Evolutionary conservation across 1,140 invertebrate genomes (phyloP).

Genomic region (Aphidius ervi): DNA sequence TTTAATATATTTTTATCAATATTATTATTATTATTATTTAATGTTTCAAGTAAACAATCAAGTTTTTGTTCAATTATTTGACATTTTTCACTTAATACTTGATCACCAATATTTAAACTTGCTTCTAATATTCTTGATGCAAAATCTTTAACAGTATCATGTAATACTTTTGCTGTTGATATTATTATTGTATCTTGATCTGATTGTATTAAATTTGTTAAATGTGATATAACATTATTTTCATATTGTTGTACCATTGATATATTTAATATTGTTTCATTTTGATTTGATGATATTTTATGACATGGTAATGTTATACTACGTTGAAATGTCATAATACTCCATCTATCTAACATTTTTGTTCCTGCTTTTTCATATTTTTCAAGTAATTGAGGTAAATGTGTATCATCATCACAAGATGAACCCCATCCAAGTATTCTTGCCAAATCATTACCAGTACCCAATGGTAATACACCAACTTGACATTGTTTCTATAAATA

Average conservation of each 20-base stretch:
- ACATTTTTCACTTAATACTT: slow-evolving; percentile 66
- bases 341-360: slow-evolving; percentile 95
- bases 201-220: slow-evolving; percentile 84
- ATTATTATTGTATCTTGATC: slow-evolving; percentile 74
- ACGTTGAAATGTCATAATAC: slow-evolving; percentile 86
- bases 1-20: slow-evolving; percentile 28
- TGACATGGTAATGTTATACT: slow-evolving; percentile 60
- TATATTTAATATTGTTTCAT: slow-evolving; percentile 48
- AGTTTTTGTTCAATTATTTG: slow-evolving; percentile 74
- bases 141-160: slow-evolving; percentile 79
- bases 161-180: slow-evolving; percentile 71
- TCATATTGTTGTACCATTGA: slow-evolving; percentile 67
- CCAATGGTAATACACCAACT: slow-evolving; percentile 86
- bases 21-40: slow-evolving; percentile 64
- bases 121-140: slow-evolving; percentile 60
- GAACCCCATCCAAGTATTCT: slow-evolving; percentile 94
- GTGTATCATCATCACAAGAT: slow-evolving; percentile 91
- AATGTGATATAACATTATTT: slow-evolving; percentile 72
- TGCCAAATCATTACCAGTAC: slow-evolving; percentile 93
- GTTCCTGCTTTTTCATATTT: slow-evolving; percentile 91
- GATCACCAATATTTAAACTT: slow-evolving; percentile 57
- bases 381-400: slow-evolving; percentile 85
- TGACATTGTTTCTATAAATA: slow-evolving; percentile 77
- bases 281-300: slow-evolving; percentile 57
- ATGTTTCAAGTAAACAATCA: slow-evolving; percentile 66